Evolutionary conservation across 2,888 invertebrate species (phyloP).

Genomic region (Hypolimnas misippus): DNA sequence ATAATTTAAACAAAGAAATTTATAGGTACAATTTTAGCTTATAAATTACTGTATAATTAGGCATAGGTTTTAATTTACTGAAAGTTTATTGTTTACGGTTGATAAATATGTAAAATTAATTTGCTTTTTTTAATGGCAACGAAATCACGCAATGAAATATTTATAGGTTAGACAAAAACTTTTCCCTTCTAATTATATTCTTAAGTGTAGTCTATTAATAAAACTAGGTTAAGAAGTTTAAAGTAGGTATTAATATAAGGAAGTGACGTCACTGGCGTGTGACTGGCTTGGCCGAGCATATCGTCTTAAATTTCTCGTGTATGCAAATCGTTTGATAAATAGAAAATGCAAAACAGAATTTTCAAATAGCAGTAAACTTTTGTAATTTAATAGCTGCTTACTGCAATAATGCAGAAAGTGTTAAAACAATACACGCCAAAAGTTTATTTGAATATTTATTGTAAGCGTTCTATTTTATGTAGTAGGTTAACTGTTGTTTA

Average conservation of each 20-base stretch:
- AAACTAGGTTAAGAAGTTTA: neutral
- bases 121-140: too few species aligned
- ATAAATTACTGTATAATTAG: too few species aligned
- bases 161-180: too few species aligned
- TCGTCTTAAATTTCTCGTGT: slow-evolving; percentile 22
- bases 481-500: neutral
- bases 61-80: too few species aligned
- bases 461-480: neutral
- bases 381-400: slow-evolving; percentile 14
- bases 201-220: neutral
- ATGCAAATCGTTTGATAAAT: slow-evolving; percentile 17
- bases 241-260: neutral
- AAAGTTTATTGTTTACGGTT: too few species aligned
- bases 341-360: neutral
- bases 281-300: slow-evolving; percentile 16
- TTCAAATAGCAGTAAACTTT: slow-evolving; percentile 14
- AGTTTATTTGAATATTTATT: slow-evolving; percentile 4
- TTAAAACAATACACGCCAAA: neutral
- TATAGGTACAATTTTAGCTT: too few species aligned
- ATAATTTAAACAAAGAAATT: too few species aligned
- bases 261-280: slow-evolving; percentile 8
- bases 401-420: slow-evolving; percentile 6
- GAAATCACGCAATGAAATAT: too few species aligned
- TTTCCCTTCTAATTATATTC: too few species aligned
- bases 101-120: too few species aligned